Percentiles rank a stretch among this genome's conserved stretches.
Conservation (phyloP, 2,888 invertebrate species). For the Terebella lapidaria region DNA sequence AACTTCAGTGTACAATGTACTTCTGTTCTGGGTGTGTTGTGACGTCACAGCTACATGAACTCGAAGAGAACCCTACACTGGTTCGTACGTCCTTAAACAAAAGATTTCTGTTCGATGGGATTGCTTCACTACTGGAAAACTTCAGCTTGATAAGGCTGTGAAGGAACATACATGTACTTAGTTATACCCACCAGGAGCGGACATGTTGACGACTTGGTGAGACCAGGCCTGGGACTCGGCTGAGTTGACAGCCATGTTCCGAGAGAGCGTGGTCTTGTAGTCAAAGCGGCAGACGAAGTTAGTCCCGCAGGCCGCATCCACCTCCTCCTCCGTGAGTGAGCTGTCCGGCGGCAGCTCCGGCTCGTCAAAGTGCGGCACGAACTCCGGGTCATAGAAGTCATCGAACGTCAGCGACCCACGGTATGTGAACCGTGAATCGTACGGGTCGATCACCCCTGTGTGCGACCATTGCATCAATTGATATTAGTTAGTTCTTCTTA, state of each 20-base stretch:
- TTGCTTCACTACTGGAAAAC: no score
- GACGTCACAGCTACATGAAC: no score
- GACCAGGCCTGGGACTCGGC: constrained; percentile 6
- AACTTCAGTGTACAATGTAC: no score
- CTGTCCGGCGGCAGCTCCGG: constrained; percentile 1
- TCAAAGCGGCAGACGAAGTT: constrained; percentile 14
- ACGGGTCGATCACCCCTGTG: constrained; percentile 5
- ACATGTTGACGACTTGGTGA: background rate
- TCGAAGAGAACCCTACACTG: no score
- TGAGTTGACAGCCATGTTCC: constrained; percentile 2
- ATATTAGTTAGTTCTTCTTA: no score
- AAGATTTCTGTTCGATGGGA: no score
- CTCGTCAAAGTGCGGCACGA: constrained; percentile 12
- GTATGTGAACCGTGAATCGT: constrained; percentile 11
- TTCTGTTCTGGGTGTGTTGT: no score
- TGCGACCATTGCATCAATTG: no score
- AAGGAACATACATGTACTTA: no score
- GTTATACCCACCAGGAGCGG: constrained; percentile 10
- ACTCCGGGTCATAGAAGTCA: constrained; percentile 6
- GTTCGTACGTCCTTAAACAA: no score
- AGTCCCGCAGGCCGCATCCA: constrained; percentile 7
- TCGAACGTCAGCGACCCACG: background rate
- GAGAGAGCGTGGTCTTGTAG: constrained; percentile 13
- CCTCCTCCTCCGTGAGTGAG: background rate
- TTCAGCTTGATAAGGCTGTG: no score